These are phyloP conservation scores for Synanthedon vespiformis DNA, from an alignment of 2,888 invertebrate genomes.

Conservation along the genomic window DNA sequence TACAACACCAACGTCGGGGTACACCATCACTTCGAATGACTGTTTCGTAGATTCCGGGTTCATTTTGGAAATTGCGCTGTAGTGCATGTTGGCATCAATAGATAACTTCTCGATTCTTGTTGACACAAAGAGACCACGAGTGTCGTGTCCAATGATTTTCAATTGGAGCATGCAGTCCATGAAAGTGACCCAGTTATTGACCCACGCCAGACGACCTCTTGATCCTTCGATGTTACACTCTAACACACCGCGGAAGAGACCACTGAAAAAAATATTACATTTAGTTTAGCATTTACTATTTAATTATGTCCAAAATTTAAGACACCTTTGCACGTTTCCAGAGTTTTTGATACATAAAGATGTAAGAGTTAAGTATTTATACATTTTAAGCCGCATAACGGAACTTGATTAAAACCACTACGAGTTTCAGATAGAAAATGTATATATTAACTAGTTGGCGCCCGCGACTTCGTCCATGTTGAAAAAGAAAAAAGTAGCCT, in stretches of 20 bases:
- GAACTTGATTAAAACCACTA: too few species aligned
- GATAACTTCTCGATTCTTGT: conserved; percentile 78
- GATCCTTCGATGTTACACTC: conserved; percentile 64
- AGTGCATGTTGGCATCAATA: conserved; percentile 76
- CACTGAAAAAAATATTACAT: conserved; percentile 37
- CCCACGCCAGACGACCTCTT: conserved; percentile 74
- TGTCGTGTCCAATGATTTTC: conserved; percentile 76
- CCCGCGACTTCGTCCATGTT: too few species aligned
- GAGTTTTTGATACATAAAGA: too few species aligned
- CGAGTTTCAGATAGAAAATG: too few species aligned
- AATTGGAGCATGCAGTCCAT: conserved; percentile 92
- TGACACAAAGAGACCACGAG: conserved; percentile 79
- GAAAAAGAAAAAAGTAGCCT: too few species aligned
- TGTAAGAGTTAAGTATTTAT: too few species aligned
- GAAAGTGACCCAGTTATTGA: conserved; percentile 88
- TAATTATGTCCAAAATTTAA: too few species aligned
- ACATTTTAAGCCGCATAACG: too few species aligned
- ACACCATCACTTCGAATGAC: conserved; percentile 56
- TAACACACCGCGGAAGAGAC: conserved; percentile 72
- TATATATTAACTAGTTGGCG: too few species aligned
- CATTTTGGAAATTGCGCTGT: conserved; percentile 57
- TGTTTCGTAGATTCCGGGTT: conserved; percentile 51
- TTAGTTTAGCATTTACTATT: too few species aligned
- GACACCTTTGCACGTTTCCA: too few species aligned
- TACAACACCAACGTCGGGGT: conserved; percentile 61